phyloP scores from a whole-genome alignment of 2,113 vertebrate genomes.

The Mobula hypostoma region DNA sequence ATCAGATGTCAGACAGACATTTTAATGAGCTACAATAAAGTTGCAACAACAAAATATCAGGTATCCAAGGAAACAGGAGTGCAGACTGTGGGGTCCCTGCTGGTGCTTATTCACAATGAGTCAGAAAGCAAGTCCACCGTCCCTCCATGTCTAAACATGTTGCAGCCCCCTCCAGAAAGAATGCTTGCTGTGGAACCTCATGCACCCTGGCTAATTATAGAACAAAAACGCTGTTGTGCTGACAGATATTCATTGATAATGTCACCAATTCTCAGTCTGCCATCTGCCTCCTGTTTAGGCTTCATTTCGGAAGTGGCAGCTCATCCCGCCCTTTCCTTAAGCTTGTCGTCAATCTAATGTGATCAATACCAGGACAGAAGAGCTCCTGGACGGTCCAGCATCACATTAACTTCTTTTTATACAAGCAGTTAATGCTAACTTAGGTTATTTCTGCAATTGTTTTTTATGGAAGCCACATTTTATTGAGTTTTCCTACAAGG shows the following conservation, averaged over 20 bases:
- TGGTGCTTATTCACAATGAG: not conserved
- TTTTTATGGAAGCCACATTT: not conserved
- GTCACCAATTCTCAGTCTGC: not conserved
- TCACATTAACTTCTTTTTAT: not conserved
- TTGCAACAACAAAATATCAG: not conserved
- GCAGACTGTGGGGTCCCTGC: not conserved
- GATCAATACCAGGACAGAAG: not conserved
- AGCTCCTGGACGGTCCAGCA: not conserved
- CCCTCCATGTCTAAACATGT: not conserved
- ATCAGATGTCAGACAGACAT: too few relatives aligned
- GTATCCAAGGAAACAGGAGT: not conserved
- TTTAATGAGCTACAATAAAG: not conserved
- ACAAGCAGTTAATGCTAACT: not conserved
- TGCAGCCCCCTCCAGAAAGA: not conserved
- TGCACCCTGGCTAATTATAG: not conserved
- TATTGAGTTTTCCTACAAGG: not conserved
- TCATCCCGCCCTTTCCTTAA: not conserved
- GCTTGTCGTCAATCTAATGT: not conserved
- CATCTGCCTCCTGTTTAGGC: not conserved
- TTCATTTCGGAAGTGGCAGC: not conserved
- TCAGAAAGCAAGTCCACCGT: not conserved
- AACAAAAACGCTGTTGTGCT: not conserved
- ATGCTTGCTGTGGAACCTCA: not conserved
- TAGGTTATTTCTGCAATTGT: not conserved
- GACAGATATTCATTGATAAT: not conserved